Evolutionary conservation across 2,113 vertebrate species (phyloP).

Genomic region (Paracanthobrama guichenoti): DNA sequence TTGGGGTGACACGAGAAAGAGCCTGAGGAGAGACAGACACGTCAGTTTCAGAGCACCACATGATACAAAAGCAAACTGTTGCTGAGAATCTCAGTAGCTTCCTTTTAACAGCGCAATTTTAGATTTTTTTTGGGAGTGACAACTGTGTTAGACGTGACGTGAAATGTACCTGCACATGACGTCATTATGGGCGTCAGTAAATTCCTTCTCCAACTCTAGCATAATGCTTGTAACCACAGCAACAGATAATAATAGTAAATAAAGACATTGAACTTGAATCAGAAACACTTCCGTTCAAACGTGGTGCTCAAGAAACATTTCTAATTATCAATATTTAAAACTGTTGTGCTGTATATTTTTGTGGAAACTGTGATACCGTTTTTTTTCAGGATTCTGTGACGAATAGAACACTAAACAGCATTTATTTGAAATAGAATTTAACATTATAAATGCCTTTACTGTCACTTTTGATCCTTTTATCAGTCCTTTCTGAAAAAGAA

Average conservation of each 20-base stretch:
- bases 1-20: conserved; percentile 90
- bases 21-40: conserved; percentile 74
- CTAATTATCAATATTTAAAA: too few relatives aligned
- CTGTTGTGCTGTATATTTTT: too few relatives aligned
- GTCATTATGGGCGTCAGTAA: not conserved
- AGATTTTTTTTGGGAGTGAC: not conserved
- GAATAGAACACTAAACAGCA: too few relatives aligned
- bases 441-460: too few relatives aligned
- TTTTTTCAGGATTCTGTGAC: too few relatives aligned
- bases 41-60: not conserved
- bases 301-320: too few relatives aligned
- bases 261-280: not conserved
- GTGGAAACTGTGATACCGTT: too few relatives aligned
- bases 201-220: not conserved
- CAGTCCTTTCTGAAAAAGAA: too few relatives aligned
- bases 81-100: not conserved
- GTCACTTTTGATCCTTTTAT: too few relatives aligned
- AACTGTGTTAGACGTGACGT: not conserved
- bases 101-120: not conserved
- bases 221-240: not conserved
- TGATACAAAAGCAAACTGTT: not conserved
- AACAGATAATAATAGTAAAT: not conserved
- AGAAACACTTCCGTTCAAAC: not conserved
- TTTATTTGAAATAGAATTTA: too few relatives aligned
- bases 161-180: too few relatives aligned